These are phyloP conservation scores for Halcyon leucocephala DNA, from an alignment of 2,797 vertebrate genomes.

Conservation along the genomic window DNA sequence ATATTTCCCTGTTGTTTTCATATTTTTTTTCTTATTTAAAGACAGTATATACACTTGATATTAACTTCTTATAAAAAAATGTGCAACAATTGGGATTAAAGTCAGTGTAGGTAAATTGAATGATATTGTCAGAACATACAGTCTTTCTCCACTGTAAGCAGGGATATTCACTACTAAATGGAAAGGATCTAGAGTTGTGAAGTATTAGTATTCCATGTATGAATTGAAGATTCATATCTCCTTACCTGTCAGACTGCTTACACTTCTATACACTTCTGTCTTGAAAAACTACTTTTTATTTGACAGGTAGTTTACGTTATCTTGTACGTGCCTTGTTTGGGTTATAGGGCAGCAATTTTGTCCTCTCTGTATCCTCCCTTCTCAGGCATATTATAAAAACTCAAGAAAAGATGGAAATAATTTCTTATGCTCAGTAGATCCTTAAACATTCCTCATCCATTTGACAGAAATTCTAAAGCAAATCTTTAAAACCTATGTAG, in stretches of 20 bases:
- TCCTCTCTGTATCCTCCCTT: neutral
- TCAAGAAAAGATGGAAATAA: neutral
- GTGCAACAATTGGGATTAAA: neutral
- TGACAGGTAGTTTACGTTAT: neutral
- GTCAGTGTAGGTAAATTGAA: neutral
- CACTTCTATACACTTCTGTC: neutral
- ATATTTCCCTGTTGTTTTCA: neutral
- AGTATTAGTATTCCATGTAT: neutral
- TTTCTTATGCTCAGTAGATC: neutral
- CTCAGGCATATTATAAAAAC: neutral
- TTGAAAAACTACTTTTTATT: neutral
- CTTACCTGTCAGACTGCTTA: neutral
- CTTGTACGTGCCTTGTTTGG: neutral
- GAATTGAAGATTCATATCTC: neutral
- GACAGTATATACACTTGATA: neutral
- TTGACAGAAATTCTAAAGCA: neutral
- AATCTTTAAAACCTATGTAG: neutral
- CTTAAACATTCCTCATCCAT: neutral
- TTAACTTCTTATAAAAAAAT: neutral
- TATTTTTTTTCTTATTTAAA: neutral
- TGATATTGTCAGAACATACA: fast-evolving
- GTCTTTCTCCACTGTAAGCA: neutral
- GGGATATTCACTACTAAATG: neutral
- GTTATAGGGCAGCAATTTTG: neutral
- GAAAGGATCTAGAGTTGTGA: neutral